Evolutionary conservation across 2,888 invertebrate genomes (phyloP), one percentile per base, ranked within the genome.

Genomic region (Agonopterix heracliana): DNA sequence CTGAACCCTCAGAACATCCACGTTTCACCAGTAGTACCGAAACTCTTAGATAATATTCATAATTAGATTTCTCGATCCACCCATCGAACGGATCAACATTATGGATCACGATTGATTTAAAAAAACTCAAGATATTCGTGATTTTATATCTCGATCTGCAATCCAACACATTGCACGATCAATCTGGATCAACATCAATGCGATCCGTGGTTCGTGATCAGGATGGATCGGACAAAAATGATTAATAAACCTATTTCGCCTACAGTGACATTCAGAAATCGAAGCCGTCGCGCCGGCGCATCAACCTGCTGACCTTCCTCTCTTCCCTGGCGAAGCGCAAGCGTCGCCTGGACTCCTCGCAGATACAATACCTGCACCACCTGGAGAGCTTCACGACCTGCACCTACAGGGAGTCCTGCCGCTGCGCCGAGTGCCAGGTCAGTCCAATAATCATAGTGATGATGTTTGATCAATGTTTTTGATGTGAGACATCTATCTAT

Each of bases 381-480:
- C 55, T 86, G 44, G 77, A 83, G 60, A 68, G 62, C 7, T 69
- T 85, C 45, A 74, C 69, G 11, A 61, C 59, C 42, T 87, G 87
- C 62, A 81, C 81, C 0, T 86, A 84, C 49, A 59, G 83, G 34
- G 87, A 85, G 60, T 82, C 81, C 0, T 87, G 87, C 47, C 55
- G 86, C 9, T 86, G 86, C 48, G 54, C 85, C 38, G 86, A 86
- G 9, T 85, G 84, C 51, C 84, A 84, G 79, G 83, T 82, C 11
- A 62, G 71, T 55, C 3, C 26, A 26, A 2, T 41, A 41, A 12
- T 2, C 11, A 41, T n/a, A 38, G 38, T n/a, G 11, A 10, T 38
- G n/a, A 1, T 10, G n/a, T 5, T 38, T 36, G 9, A n/a, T 10
- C 9, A 36, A n/a, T 36, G 40, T 1, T 40, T 40, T 5, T 40